Conservation (phyloP, 2,888 invertebrate species). For the Andrena dorsata region DNA sequence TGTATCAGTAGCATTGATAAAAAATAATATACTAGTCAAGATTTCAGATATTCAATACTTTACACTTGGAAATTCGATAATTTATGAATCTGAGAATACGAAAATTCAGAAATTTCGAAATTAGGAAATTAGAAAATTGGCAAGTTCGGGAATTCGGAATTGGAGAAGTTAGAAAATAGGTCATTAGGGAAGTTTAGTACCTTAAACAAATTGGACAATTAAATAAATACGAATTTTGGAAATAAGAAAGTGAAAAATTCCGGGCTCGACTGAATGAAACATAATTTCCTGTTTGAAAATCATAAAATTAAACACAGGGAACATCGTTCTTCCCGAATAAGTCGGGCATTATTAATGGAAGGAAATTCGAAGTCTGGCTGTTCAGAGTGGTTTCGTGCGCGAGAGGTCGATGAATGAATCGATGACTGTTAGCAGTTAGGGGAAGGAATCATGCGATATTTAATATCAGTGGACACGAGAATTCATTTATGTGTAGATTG, state of each 20-base stretch:
- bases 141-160: background rate
- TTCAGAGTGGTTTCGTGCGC: background rate
- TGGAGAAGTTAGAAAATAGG: background rate
- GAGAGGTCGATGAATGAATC: constrained; percentile 24
- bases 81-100: background rate
- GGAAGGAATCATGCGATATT: constrained; percentile 48
- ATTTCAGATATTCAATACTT: background rate
- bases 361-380: constrained; percentile 15
- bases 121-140: background rate
- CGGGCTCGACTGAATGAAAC: background rate
- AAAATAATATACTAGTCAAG: background rate
- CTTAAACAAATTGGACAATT: background rate
- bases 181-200: background rate
- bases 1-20: no score
- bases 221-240: background rate
- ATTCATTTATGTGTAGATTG: constrained; percentile 75
- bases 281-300: background rate
- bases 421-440: constrained; percentile 45
- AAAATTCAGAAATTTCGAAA: background rate
- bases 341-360: background rate
- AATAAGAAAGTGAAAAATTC: background rate
- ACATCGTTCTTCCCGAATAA: constrained; percentile 7
- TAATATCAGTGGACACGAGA: constrained; percentile 59
- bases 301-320: background rate
- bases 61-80: background rate